Percentiles rank a stretch among this genome's conserved stretches.
Conservation (phyloP, 2,888 invertebrate species). For the Dryomyza anilis region DNA sequence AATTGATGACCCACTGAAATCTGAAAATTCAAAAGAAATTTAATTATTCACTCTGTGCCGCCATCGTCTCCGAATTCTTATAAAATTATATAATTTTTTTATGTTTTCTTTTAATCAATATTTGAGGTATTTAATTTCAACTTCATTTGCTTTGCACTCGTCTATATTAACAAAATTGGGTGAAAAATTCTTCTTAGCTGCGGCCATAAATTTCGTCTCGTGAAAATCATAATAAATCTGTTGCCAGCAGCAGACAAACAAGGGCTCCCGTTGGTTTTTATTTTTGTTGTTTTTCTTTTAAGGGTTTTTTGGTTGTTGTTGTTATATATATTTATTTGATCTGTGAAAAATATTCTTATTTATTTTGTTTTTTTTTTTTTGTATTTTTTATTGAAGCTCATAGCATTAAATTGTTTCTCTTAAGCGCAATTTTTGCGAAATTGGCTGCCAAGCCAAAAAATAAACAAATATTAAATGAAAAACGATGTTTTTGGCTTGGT, state of each 20-base stretch:
- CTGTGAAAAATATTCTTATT: not conserved
- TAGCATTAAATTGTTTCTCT: not conserved
- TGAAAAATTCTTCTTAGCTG: too few species aligned
- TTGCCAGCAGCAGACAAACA: slow-evolving; percentile 13
- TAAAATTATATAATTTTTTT: too few species aligned
- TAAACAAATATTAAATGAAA: too few species aligned
- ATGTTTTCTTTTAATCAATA: too few species aligned
- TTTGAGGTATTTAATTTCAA: too few species aligned
- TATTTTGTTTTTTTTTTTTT: not conserved
- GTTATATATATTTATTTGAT: not conserved
- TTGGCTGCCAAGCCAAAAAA: not conserved
- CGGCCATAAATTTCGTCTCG: slow-evolving; percentile 14
- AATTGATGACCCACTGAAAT: too few species aligned
- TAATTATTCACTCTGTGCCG: too few species aligned
- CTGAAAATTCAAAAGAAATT: too few species aligned
- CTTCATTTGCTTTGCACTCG: too few species aligned
- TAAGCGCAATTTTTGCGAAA: not conserved
- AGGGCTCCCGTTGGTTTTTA: slow-evolving; percentile 2
- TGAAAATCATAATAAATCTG: slow-evolving; percentile 14
- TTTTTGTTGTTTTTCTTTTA: not conserved
- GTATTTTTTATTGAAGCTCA: not conserved
- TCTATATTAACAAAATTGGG: too few species aligned
- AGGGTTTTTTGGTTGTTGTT: not conserved
- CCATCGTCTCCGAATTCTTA: too few species aligned
- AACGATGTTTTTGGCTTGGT: too few species aligned